A percentile compares a stretch with the other conserved stretches of the same genome.
Evolutionary conservation across 2,888 invertebrate genomes (phyloP).

Genomic region (Caenorhabditis sp.): DNA sequence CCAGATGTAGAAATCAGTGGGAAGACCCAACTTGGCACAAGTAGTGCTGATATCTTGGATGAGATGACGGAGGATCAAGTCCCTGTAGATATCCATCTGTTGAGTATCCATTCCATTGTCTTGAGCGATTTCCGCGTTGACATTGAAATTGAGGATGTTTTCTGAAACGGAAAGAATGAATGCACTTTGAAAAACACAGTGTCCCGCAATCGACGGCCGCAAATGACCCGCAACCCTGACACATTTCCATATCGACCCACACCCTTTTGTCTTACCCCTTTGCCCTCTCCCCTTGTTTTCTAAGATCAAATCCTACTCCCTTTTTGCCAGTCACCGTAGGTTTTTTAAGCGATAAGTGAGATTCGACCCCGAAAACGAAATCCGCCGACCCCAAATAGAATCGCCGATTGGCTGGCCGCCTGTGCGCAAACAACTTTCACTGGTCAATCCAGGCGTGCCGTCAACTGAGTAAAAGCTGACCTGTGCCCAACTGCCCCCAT

Average conservation of each 20-base stretch:
- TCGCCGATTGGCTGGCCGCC: slow-evolving; percentile 43
- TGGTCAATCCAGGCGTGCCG: slow-evolving; percentile 64
- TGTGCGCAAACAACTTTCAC: slow-evolving; percentile 61
- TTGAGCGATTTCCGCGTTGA: slow-evolving; percentile 54
- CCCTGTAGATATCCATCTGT: slow-evolving; percentile 81
- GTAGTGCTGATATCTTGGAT: slow-evolving; percentile 82
- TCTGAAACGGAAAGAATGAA: slow-evolving; percentile 40
- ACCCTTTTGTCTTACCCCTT: slow-evolving; percentile 10
- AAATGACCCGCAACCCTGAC: slow-evolving; percentile 56
- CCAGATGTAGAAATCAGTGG: slow-evolving; percentile 77
- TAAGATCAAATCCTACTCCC: slow-evolving; percentile 9
- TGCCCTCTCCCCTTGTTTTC: background rate
- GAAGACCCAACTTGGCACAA: slow-evolving; percentile 78
- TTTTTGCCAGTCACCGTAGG: background rate
- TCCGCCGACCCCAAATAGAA: slow-evolving; percentile 37
- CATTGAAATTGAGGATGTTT: slow-evolving; percentile 65
- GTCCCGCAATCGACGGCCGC: slow-evolving; percentile 21
- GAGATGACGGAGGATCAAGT: slow-evolving; percentile 81
- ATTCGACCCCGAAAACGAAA: slow-evolving; percentile 19
- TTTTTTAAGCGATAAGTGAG: slow-evolving; percentile 7
- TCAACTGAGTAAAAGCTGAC: slow-evolving; percentile 59
- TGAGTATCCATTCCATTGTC: slow-evolving; percentile 58
- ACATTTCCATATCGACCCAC: slow-evolving; percentile 36
- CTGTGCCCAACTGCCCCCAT: slow-evolving; percentile 61
- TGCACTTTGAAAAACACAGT: slow-evolving; percentile 10